Conservation (phyloP, 2,797 vertebrate species). For the Rhinella marina region DNA sequence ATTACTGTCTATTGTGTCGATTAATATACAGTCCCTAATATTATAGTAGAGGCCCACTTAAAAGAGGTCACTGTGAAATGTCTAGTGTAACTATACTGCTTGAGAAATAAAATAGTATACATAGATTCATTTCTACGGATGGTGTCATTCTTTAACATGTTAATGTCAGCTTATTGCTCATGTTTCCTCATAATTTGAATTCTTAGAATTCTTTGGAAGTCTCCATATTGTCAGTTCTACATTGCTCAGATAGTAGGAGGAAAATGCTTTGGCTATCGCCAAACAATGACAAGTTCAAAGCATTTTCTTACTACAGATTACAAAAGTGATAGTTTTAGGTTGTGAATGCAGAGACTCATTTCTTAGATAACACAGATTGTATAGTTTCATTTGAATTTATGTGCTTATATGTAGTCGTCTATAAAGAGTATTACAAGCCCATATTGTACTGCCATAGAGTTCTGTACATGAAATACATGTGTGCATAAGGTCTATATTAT, state of each 20-base stretch:
- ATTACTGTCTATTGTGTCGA: too few species aligned
- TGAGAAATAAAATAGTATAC: not conserved
- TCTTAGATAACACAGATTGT: slow-evolving; percentile 9
- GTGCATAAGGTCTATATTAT: too few species aligned
- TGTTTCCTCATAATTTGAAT: slow-evolving; percentile 38
- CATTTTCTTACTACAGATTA: slow-evolving; percentile 65
- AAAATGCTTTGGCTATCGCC: slow-evolving; percentile 43
- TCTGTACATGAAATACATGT: too few species aligned
- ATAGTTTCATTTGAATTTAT: not conserved
- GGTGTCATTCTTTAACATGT: not conserved
- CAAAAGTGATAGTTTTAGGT: slow-evolving; percentile 50
- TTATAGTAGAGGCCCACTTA: too few species aligned
- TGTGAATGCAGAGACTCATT: slow-evolving; percentile 23
- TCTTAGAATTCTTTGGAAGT: slow-evolving; percentile 34
- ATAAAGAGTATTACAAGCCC: too few species aligned
- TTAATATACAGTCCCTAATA: too few species aligned
- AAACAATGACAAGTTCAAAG: slow-evolving; percentile 59
- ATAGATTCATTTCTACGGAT: not conserved
- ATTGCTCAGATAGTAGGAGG: slow-evolving; percentile 42
- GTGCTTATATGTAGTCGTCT: too few species aligned
- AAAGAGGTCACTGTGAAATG: not conserved
- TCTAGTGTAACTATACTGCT: not conserved
- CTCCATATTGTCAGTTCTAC: slow-evolving; percentile 43
- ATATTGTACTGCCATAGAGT: too few species aligned
- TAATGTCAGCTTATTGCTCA: slow-evolving; percentile 22